A percentile compares a stretch with the other conserved stretches of the same genome.
Conservation (phyloP, 35 echinoderm and acorn worm species). For the Ophiothrix spiculata region DNA sequence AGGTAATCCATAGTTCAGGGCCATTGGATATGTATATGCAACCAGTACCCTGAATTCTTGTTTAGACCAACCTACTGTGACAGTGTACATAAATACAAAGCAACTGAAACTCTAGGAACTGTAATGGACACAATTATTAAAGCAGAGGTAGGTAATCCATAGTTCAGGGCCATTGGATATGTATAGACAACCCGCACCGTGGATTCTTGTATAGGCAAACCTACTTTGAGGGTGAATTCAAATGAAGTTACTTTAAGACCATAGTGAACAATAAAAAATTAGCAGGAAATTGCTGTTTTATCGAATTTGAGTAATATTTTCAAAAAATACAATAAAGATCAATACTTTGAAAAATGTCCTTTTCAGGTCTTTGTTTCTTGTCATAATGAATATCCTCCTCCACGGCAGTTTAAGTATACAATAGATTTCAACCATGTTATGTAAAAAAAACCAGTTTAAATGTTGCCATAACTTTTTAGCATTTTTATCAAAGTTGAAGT, state of each 20-base stretch:
- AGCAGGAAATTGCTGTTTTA: not conserved
- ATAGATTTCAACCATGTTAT: too few species aligned
- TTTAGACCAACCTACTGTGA: slow-evolving; percentile 96
- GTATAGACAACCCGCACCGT: too few species aligned
- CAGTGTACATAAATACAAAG: slow-evolving; percentile 83
- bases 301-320: not conserved
- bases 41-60: slow-evolving; percentile 35
- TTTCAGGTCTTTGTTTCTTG: not conserved
- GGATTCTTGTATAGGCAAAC: too few species aligned
- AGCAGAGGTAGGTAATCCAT: slow-evolving; percentile 98
- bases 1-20: too few species aligned
- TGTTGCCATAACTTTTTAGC: too few species aligned
- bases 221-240: too few species aligned
- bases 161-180: too few species aligned
- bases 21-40: too few species aligned
- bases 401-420: too few species aligned
- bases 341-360: not conserved
- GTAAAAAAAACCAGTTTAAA: too few species aligned
- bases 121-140: slow-evolving; percentile 95
- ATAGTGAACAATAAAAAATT: not conserved
- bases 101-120: slow-evolving; percentile 71
- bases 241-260: not conserved
- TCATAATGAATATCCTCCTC: too few species aligned
- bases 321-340: not conserved
- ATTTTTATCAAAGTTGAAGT: too few species aligned